Percentiles rank a stretch among this genome's conserved stretches.
phyloP scores from a whole-genome alignment of 2,888 invertebrate genomes.

The Protodeltote pygarga region DNA sequence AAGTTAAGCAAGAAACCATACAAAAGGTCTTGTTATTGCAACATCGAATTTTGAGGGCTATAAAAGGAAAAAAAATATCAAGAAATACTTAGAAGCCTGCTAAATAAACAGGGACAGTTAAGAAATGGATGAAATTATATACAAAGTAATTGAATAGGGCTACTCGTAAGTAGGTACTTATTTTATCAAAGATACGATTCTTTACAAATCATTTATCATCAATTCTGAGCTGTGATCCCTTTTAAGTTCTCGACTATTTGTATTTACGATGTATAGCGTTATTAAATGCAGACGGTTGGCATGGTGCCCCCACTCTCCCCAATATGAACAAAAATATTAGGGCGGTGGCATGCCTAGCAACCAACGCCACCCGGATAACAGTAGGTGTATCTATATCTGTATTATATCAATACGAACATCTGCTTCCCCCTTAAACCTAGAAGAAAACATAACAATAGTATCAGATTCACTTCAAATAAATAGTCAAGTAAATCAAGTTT shows the following conservation, averaged over 20 bases:
- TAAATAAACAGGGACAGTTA: not conserved
- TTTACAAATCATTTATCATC: conserved; percentile 8
- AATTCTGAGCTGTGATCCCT: conserved; percentile 12
- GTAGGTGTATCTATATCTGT: conserved; percentile 28
- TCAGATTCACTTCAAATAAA: conserved; percentile 1
- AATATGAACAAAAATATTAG: conserved; percentile 49
- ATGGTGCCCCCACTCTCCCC: conserved; percentile 48
- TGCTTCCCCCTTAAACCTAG: conserved; percentile 31
- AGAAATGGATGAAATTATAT: not conserved
- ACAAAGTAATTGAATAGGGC: not conserved
- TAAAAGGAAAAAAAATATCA: not conserved
- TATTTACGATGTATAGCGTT: conserved; percentile 39
- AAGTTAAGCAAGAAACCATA: not conserved
- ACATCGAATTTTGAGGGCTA: not conserved
- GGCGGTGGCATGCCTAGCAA: conserved; percentile 50
- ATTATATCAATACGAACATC: conserved; percentile 29
- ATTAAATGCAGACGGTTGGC: conserved; percentile 44
- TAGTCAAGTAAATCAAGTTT: not conserved
- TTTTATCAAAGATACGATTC: not conserved
- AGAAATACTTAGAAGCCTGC: not conserved
- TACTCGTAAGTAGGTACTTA: not conserved
- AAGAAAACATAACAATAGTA: conserved; percentile 18
- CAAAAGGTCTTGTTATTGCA: not conserved
- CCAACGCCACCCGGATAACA: conserved; percentile 41
- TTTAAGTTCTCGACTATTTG: conserved; percentile 21